These are phyloP conservation scores for Actenoides lindsayi DNA, from an alignment of 2,113 vertebrate genomes.

Conservation along the genomic window DNA sequence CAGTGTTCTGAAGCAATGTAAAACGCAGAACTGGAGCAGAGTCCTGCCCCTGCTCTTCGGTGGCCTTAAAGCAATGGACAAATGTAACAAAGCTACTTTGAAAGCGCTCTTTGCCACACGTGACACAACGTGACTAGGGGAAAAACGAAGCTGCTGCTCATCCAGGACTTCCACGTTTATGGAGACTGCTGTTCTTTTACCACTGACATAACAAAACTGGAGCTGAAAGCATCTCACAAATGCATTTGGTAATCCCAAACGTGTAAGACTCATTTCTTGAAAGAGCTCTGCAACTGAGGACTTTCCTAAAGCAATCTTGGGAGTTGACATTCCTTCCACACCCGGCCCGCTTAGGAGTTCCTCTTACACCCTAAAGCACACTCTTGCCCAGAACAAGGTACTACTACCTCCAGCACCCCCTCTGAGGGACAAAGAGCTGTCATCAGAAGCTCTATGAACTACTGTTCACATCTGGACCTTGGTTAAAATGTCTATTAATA, in stretches of 20 bases:
- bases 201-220: slow-evolving; percentile 57
- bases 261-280: slow-evolving; percentile 59
- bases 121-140: background rate
- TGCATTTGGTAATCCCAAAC: slow-evolving; percentile 61
- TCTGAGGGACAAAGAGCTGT: background rate
- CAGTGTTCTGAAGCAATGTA: background rate
- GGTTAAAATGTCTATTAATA: background rate
- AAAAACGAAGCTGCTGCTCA: background rate
- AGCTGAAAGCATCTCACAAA: slow-evolving; percentile 48
- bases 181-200: slow-evolving; percentile 4
- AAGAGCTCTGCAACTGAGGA: slow-evolving; percentile 32
- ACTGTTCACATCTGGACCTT: background rate
- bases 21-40: background rate
- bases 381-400: slow-evolving; percentile 26
- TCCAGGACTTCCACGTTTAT: background rate
- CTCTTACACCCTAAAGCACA: slow-evolving; percentile 44
- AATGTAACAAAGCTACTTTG: background rate
- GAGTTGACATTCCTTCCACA: background rate
- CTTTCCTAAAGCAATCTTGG: slow-evolving; percentile 38
- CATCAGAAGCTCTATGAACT: background rate
- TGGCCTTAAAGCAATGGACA: background rate
- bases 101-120: background rate
- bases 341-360: background rate
- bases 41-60: background rate
- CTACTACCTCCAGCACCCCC: background rate